Conservation (phyloP, 37 sponge, comb jelly and placozoan species). For the Lycopodina hypogea region DNA sequence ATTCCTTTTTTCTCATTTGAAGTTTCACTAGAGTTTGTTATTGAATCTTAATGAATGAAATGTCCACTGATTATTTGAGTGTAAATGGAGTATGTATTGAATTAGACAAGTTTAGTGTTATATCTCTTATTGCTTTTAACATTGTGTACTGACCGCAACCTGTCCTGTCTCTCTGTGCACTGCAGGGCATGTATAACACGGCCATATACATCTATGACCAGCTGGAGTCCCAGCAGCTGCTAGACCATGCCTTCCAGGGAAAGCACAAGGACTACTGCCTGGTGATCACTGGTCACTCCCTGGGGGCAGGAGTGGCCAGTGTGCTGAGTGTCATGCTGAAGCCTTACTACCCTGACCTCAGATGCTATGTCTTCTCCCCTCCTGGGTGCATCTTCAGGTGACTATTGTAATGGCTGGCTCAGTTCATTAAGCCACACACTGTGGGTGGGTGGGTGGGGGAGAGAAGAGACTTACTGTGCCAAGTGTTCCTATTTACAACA, state of each 20-base stretch:
- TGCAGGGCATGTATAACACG: slow-evolving; percentile 27
- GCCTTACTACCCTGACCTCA: slow-evolving; percentile 14
- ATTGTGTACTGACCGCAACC: no score
- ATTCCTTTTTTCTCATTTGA: no score
- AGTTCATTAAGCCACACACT: neutral
- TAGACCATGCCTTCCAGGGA: neutral
- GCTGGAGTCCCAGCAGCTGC: neutral
- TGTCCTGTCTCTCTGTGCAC: neutral
- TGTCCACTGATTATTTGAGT: no score
- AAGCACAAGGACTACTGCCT: slow-evolving; percentile 13
- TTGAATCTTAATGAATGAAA: no score
- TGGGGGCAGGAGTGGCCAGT: slow-evolving; percentile 59
- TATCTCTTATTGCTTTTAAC: no score
- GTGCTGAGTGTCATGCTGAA: slow-evolving; percentile 40
- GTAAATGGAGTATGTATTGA: no score
- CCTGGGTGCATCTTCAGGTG: slow-evolving; percentile 59
- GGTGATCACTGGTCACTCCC: slow-evolving; percentile 39
- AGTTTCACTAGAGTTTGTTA: no score
- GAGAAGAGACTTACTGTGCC: no score
- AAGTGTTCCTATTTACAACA: neutral
- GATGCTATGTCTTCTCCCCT: slow-evolving; percentile 56
- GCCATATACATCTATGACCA: slow-evolving; percentile 14
- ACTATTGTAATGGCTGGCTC: neutral
- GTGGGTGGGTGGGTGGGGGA: no score
- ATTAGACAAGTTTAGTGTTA: no score